phyloP scores from a whole-genome alignment of 2,888 invertebrate species.

The Pachliopta kotzebuea region DNA sequence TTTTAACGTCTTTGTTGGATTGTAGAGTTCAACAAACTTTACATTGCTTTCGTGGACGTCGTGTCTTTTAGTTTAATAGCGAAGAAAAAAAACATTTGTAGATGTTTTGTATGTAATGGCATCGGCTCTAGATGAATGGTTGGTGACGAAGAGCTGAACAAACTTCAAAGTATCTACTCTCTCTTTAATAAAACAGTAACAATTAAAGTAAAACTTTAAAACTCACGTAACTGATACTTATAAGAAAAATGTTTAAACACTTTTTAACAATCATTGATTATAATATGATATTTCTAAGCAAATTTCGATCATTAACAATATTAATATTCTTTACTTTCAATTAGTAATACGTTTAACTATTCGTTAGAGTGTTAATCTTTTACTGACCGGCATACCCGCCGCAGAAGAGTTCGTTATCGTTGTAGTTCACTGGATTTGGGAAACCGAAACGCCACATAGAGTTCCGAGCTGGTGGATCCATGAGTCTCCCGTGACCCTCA shows the following conservation, averaged over 20 bases:
- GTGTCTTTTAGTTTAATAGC: conserved; percentile 40
- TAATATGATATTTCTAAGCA: no score
- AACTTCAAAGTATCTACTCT: neutral
- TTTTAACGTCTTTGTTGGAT: neutral
- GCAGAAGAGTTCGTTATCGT: conserved; percentile 96
- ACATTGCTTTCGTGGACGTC: conserved; percentile 34
- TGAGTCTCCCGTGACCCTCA: conserved; percentile 90
- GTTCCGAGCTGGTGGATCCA: conserved; percentile 96
- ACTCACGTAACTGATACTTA: no score
- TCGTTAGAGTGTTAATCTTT: no score
- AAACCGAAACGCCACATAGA: conserved; percentile 97
- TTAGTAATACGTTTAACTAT: no score
- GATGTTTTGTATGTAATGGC: conserved; percentile 15
- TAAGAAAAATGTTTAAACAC: no score
- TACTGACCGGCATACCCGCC: conserved; percentile 91
- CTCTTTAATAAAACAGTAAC: neutral
- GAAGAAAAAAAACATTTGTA: conserved; percentile 31
- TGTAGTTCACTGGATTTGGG: conserved; percentile 96
- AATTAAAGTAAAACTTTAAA: neutral
- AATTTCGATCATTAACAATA: no score
- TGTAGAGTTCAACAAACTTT: conserved; percentile 35
- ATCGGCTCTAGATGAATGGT: conserved; percentile 5
- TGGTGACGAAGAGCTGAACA: neutral
- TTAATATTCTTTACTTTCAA: no score
- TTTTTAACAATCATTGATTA: no score